These are phyloP conservation scores for Pipistrellus kuhlii DNA, from an alignment of 2,797 vertebrate genomes.

Conservation along the genomic window DNA sequence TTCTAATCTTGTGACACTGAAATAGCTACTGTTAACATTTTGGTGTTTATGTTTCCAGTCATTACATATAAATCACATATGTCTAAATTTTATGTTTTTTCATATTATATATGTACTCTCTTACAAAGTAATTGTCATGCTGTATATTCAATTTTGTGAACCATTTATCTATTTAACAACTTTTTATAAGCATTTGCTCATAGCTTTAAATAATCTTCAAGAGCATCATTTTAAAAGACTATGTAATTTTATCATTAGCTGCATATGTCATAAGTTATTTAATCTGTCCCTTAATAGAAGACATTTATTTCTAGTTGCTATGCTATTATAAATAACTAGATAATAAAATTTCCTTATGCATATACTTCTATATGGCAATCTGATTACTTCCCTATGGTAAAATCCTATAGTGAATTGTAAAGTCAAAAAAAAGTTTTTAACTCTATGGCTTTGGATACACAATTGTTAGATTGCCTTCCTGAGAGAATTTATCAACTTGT, in stretches of 20 bases:
- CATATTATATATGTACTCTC: slow-evolving; percentile 2
- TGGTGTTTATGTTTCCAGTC: not conserved
- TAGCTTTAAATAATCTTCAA: slow-evolving; percentile 28
- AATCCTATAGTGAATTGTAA: not conserved
- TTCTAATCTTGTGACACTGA: not conserved
- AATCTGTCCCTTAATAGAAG: slow-evolving; percentile 1
- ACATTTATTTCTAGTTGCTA: not conserved
- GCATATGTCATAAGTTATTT: slow-evolving; percentile 1
- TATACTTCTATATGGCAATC: not conserved
- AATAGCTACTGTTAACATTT: not conserved
- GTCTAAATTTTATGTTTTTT: slow-evolving; percentile 11
- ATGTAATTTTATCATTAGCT: slow-evolving; percentile 7
- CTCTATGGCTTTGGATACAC: not conserved
- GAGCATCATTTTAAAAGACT: slow-evolving; percentile 25
- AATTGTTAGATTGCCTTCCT: not conserved
- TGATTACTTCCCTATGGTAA: not conserved
- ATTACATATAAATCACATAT: not conserved
- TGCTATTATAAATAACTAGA: slow-evolving; percentile 17
- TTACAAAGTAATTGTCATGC: slow-evolving; percentile 43
- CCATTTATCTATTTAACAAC: slow-evolving; percentile 49
- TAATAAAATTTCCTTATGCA: not conserved
- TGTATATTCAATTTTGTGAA: slow-evolving; percentile 29
- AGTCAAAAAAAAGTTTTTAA: not conserved
- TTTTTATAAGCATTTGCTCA: slow-evolving; percentile 46
- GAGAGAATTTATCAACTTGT: not conserved